Conservation (phyloP, 2,113 vertebrate species). For the Mustelus asterias region DNA sequence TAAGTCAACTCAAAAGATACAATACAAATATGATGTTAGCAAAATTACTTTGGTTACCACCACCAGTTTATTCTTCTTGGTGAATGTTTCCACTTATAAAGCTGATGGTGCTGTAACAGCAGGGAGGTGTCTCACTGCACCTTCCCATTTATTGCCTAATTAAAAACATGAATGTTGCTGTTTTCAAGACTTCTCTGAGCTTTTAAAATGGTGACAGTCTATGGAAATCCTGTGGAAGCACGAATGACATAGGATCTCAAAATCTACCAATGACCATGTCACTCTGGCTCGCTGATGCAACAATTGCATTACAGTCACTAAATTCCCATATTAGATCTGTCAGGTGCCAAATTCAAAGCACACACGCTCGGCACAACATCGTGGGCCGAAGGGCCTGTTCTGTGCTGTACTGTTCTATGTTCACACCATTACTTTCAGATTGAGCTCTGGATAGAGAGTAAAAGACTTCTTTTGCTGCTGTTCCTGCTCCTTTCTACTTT, state of each 20-base stretch:
- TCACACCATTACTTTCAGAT: background rate
- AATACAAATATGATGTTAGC: background rate
- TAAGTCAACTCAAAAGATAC: background rate
- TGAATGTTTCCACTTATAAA: background rate
- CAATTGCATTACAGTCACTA: background rate
- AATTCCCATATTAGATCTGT: background rate
- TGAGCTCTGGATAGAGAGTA: background rate
- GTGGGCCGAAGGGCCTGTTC: too few relatives aligned
- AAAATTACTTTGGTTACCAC: background rate
- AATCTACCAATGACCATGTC: background rate
- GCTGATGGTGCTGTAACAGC: background rate
- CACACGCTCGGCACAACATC: too few relatives aligned
- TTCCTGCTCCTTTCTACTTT: background rate
- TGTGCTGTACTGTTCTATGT: too few relatives aligned
- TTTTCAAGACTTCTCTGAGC: background rate
- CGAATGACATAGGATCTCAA: background rate
- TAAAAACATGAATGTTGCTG: background rate
- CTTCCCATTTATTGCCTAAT: background rate
- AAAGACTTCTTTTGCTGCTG: too few relatives aligned
- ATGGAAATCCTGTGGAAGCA: background rate
- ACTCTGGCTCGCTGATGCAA: background rate
- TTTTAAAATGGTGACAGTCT: background rate
- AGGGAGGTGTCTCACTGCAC: background rate
- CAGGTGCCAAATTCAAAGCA: background rate
- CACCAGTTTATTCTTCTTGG: background rate